Base-by-base conservation (phyloP, 30 jellyfish, hydroid and myxozoan genomes). In the Pseudorhiza aurosa region DNA sequence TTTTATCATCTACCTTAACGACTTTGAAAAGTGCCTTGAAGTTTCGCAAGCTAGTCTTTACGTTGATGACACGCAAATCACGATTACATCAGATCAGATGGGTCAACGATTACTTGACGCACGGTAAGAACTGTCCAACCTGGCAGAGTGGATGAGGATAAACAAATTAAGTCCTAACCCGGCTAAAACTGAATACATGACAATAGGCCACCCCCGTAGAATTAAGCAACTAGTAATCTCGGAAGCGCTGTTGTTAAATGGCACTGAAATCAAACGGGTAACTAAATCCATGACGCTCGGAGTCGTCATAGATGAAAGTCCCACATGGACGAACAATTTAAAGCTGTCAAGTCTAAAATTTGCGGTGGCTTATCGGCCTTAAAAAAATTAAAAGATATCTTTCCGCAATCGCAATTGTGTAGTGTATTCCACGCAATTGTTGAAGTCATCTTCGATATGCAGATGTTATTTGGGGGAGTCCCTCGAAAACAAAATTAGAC, bases 181-280 rank as follows among this genome's bases (percentile, higher is more conserved):
- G 22, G 44, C n/a, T 10, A 58, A 58, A 58, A 21, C 72, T 10
- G 42, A 58, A 30, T 58, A 10, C 26, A 0, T 58, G 72, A 39
- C 26, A 10, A 58, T 58, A 10, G 72, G 72, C 15, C 72, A 58
- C 17, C 72, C n/a, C n/a, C 45, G 72, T 24, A 58, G 72, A 58
- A 58, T 30, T 15, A 58, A 58, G n/a, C 33, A 58, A 58, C 25
- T 8, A 58, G 26, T 19, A 21, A 58, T 29, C 45, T 58, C 72
- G n/a, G n/a, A n/a, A n/a, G n/a, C n/a, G n/a, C n/a, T n/a, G n/a
- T n/a, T n/a, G n/a, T n/a, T n/a, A n/a, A n/a, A n/a, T n/a, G n/a
- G n/a, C n/a, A n/a, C n/a, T n/a, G n/a, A n/a, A n/a, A n/a, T n/a
- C n/a, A n/a, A n/a, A n/a, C n/a, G n/a, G n/a, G n/a, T n/a, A n/a